Base-by-base conservation (phyloP, 2,797 vertebrate genomes). In the Pangasius macronema region DNA sequence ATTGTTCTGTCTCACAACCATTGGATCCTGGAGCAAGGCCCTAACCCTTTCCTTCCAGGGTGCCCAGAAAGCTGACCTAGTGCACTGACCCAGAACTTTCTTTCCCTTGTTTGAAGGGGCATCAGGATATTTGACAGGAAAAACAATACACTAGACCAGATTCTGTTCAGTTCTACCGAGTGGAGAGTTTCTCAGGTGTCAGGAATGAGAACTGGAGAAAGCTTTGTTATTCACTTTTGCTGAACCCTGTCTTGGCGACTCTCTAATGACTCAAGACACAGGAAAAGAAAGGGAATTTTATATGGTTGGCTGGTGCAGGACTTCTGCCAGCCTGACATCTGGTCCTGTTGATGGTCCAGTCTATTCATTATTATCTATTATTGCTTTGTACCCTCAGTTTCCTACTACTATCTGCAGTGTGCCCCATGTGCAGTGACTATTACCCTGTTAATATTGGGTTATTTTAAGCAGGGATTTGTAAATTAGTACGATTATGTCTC, bases 61-160 rank as follows among this genome's bases (percentile, higher is more conserved):
- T 63, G 14, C 39, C 24, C 14, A 82, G 59, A 65, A n/a, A n/a
- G 79, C 33, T 67, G 61, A 51, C 42, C 61, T 49, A 49, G 46
- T 83, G 61, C n/a, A 2, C 81, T 83, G 61, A 67, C 42, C 81
- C 63, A 83, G 61, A 83, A 83, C n/a, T 33, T 51, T 2, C 2
- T 22, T 67, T 30, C 42, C 42, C 27, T 65, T 67, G 16, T 81
- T 83, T 42, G 18, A 42, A 51, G 1, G n/a, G n/a, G 14, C 79
- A 82, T 67, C 42, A 33, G n/a, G 61, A 67, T 67, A 83, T 67
- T 67, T 83, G 61, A 67, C 42, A 67, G 8, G 7, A 63, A 49
- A 49, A 82, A 65, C 8, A 46, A 82, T 51, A 33, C 27, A 30
- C 81, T 24, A 20, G n/a, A 22, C 9, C 2, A 83, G 39, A 63